Percentiles rank a stretch among this genome's conserved stretches.
These are phyloP conservation scores for Drosophila tropicalis DNA, from an alignment of 1,140 invertebrate species.

Conservation along the genomic window DNA sequence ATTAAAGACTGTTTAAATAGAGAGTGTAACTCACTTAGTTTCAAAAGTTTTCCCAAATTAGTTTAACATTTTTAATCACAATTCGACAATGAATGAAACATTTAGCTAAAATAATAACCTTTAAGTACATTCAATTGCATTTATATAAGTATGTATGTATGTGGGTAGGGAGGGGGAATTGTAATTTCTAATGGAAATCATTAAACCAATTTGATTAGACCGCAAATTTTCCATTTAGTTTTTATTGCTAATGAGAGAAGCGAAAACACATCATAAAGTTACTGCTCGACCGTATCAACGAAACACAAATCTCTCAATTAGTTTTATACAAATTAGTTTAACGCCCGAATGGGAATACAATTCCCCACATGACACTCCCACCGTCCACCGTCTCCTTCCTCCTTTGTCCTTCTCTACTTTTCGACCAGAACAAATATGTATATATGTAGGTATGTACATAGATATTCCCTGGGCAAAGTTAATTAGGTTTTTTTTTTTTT, in stretches of 20 bases:
- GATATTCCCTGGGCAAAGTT: not conserved
- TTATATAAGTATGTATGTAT: not conserved
- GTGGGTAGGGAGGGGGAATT: not conserved
- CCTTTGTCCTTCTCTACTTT: not conserved
- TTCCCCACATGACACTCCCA: slow-evolving; percentile 34
- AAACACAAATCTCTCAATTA: slow-evolving; percentile 73
- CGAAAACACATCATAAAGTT: slow-evolving; percentile 65
- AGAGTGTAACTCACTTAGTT: too few species aligned
- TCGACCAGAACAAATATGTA: not conserved
- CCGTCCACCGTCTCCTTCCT: not conserved
- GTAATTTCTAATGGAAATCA: slow-evolving; percentile 1
- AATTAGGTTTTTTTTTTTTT: slow-evolving; percentile 15
- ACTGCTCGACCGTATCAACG: slow-evolving; percentile 22
- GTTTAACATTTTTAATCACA: not conserved
- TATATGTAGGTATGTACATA: not conserved
- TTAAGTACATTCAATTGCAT: not conserved
- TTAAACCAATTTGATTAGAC: slow-evolving; percentile 48
- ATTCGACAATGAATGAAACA: not conserved
- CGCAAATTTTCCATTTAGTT: slow-evolving; percentile 48
- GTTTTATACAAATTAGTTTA: slow-evolving; percentile 79
- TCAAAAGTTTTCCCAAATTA: too few species aligned
- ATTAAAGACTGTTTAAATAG: too few species aligned
- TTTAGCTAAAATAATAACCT: slow-evolving; percentile 1
- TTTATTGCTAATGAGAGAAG: slow-evolving; percentile 76
- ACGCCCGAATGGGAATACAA: slow-evolving; percentile 65